Evolutionary conservation across 2,888 invertebrate species (phyloP), one percentile per base, ranked within the genome.

Genomic region (Chrysopilus asiliformis): DNA sequence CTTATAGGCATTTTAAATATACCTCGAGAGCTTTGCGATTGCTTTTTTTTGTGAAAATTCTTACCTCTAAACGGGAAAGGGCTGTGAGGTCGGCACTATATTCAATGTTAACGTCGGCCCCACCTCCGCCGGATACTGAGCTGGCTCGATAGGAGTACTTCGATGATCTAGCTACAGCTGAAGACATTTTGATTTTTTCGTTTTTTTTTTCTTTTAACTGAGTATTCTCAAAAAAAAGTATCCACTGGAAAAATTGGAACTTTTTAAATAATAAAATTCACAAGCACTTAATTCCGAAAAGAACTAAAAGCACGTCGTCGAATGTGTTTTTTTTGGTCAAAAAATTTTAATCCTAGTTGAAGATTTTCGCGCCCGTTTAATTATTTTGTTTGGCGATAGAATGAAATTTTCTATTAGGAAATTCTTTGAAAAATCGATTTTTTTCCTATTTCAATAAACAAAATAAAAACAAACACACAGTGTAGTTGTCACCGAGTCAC

Each of bases 41-140:
- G n/a, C n/a, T n/a, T n/a, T n/a, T n/a, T 28, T 28, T 28, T 15
- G 16, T 27, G 20, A 26, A 16, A 14, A 12, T 59, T 58, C 72
- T 73, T 83, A 91, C 90, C 87, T 91, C 90, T 70, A 91, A 80
- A 68, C 90, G 83, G 70, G 87, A 81, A 68, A 91, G 79, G 68
- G 87, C 84, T 71, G 84, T 86, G 69, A 90, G 73, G 72, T 91
- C 90, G 71, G 85, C 76, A 70, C 80, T 80, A 71, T 90, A 91
- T 73, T 90, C 90, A 72, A 91, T 87, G 77, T 81, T 87, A 65
- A 90, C 84, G 72, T 89, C 87, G 68, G 85, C 81, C 56, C 69
- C 75, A 66, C 76, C 79, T 61, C 76, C 79, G 59, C 83, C 84
- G 62, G 78, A 75, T 63, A 10, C 10, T 10, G 86, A 84, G 63